Conservation (phyloP, 1,140 invertebrate genomes). For the Laupala kohalensis region DNA sequence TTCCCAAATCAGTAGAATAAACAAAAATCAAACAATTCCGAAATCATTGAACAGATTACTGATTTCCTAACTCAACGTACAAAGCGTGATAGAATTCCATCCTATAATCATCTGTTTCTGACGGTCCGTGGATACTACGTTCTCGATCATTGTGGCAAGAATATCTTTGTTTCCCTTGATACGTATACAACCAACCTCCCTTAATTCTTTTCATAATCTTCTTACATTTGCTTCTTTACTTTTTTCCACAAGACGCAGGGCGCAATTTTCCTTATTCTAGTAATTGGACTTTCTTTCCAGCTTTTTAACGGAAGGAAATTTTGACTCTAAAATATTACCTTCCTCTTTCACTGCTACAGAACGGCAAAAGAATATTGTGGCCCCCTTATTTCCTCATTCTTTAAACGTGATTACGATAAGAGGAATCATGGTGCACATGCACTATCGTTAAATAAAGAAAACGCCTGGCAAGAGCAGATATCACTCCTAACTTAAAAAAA, state of each 20-base stretch:
- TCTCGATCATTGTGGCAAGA: too few relatives aligned
- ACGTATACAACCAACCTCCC: too few relatives aligned
- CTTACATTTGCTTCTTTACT: neutral
- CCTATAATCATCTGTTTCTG: too few relatives aligned
- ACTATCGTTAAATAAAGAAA: neutral
- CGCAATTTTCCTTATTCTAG: neutral
- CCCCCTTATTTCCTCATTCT: slow-evolving; percentile 2
- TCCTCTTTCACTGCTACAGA: neutral
- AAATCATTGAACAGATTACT: too few relatives aligned
- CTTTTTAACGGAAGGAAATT: slow-evolving; percentile 7
- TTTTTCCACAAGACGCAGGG: neutral
- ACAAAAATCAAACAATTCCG: too few relatives aligned
- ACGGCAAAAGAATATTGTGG: neutral
- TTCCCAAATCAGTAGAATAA: too few relatives aligned
- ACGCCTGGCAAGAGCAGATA: too few relatives aligned
- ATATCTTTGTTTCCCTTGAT: too few relatives aligned
- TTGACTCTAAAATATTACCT: slow-evolving; percentile 5
- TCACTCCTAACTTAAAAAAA: too few relatives aligned
- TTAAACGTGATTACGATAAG: slow-evolving; percentile 9
- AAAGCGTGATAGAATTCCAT: too few relatives aligned
- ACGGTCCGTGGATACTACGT: too few relatives aligned
- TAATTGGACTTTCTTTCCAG: neutral
- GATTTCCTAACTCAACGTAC: too few relatives aligned
- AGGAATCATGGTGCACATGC: neutral
- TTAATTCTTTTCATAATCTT: neutral